Percentiles rank a stretch among this genome's conserved stretches.
phyloP scores from a whole-genome alignment of 1,140 invertebrate species.

The Nixonia krombeini region DNA sequence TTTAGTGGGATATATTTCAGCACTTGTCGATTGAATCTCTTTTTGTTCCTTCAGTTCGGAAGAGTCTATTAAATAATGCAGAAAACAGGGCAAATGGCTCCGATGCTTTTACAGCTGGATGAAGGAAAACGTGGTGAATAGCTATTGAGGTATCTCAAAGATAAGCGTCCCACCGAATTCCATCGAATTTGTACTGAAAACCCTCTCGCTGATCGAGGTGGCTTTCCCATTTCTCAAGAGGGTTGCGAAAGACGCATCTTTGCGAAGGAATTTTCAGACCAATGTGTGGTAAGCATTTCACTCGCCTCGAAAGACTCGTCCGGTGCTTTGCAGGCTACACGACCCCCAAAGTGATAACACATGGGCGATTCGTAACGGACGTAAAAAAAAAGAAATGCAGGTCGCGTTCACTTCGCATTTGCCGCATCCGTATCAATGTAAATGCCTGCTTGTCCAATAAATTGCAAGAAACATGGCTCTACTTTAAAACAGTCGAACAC shows the following conservation, averaged over 20 bases:
- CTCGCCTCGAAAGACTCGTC: constrained; percentile 11
- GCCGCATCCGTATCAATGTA: neutral
- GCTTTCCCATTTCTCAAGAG: constrained; percentile 24
- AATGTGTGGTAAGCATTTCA: constrained; percentile 14
- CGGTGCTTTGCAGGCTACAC: neutral
- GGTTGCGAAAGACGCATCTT: constrained; percentile 21
- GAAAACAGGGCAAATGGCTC: too few relatives aligned
- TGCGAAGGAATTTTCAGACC: constrained; percentile 15
- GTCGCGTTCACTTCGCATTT: neutral
- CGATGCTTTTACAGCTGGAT: neutral
- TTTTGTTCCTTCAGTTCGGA: too few relatives aligned
- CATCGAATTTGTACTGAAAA: constrained; percentile 35
- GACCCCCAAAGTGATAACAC: constrained; percentile 1
- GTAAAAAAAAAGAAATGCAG: neutral
- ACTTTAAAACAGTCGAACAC: too few relatives aligned
- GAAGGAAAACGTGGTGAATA: constrained; percentile 15
- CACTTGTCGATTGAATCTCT: too few relatives aligned
- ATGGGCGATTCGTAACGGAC: neutral
- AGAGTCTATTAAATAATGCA: too few relatives aligned
- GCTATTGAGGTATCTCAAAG: constrained; percentile 37
- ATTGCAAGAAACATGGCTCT: neutral
- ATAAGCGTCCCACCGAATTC: constrained; percentile 31
- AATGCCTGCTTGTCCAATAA: neutral
- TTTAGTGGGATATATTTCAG: too few relatives aligned
- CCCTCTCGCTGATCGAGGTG: constrained; percentile 25